phyloP scores from a whole-genome alignment of 2,113 vertebrate species.

The Paramormyrops kingsleyae region DNA sequence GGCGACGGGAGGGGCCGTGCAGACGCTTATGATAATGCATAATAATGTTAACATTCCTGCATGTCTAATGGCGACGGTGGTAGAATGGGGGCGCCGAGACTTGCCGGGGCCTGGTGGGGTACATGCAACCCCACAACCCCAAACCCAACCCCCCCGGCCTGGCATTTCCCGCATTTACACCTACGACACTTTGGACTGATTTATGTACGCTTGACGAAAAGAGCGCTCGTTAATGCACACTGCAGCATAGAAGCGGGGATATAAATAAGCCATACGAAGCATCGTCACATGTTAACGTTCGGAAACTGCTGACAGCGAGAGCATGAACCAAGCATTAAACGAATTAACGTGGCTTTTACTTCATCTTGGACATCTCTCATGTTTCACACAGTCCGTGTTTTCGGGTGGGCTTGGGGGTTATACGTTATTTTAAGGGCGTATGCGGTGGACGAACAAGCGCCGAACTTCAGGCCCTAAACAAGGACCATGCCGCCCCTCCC shows the following conservation, averaged over 20 bases:
- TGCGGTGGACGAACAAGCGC: slow-evolving; percentile 1
- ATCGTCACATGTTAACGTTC: background rate
- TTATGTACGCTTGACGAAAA: background rate
- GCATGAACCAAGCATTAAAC: background rate
- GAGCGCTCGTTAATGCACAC: background rate
- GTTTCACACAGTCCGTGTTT: background rate
- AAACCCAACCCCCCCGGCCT: background rate
- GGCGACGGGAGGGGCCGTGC: slow-evolving; percentile 43
- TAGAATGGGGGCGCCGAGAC: background rate
- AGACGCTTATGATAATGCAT: slow-evolving; percentile 81
- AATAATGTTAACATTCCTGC: slow-evolving; percentile 88
- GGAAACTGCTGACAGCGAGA: background rate
- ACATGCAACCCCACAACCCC: background rate
- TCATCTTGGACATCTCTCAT: background rate
- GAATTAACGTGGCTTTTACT: background rate
- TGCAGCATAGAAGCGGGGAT: background rate
- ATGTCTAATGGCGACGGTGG: slow-evolving; percentile 64
- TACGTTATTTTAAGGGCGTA: background rate
- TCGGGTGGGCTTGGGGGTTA: background rate
- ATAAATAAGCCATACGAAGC: background rate
- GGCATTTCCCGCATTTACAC: background rate
- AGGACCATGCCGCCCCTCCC: background rate
- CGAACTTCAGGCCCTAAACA: slow-evolving; percentile 22
- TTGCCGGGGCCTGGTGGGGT: background rate
- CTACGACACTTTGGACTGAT: background rate